Base-by-base conservation (phyloP, 2,888 invertebrate species). In the Chouioia cunea region DNA sequence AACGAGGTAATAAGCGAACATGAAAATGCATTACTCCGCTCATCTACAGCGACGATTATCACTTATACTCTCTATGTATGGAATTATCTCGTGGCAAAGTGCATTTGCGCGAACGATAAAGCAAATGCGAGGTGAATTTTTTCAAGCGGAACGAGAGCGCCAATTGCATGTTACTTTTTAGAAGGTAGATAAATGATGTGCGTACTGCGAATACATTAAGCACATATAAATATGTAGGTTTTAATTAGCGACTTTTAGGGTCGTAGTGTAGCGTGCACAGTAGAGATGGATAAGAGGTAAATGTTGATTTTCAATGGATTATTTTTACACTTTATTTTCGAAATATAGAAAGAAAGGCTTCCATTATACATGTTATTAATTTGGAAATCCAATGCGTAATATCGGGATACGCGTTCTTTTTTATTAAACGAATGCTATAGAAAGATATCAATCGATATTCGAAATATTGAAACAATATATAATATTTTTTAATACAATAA, bases 1-100 rank as follows among this genome's bases (percentile, higher is more conserved):
- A 71, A 66, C 47, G 57, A 63, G 62, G 57, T 71, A 71, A 71
- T 71, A 66, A 66, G 52, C 65, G 62, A 8, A 52, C n/a, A 10
- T 47, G 47, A 52, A 57, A 57, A 57, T 65, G 50, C 70, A 65
- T 43, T 53, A 23, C 23, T 23, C 36, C 20, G 53, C 15, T n/a
- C n/a, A 10, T 57, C 12, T 18, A 14, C 36, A 43, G 63, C 43
- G 63, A 53, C 65, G 57, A 71, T 71, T 71, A 63, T 71, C 63
- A 54, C 23, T 14, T 54, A 22, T 59, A n/a, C 22, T n/a, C 6
- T 12, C 36, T 36, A 36, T 14, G 23, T 47, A 56, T 23, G 27
- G 53, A 71, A 53, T 57, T 66, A 56, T 2, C 62, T 14, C 46
- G 27, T n/a, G 27, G 46, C 3, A 53, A 63, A 57, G 48, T 53